Evolutionary conservation across 2,888 invertebrate genomes (phyloP).

Genomic region (Girardia tigrina): DNA sequence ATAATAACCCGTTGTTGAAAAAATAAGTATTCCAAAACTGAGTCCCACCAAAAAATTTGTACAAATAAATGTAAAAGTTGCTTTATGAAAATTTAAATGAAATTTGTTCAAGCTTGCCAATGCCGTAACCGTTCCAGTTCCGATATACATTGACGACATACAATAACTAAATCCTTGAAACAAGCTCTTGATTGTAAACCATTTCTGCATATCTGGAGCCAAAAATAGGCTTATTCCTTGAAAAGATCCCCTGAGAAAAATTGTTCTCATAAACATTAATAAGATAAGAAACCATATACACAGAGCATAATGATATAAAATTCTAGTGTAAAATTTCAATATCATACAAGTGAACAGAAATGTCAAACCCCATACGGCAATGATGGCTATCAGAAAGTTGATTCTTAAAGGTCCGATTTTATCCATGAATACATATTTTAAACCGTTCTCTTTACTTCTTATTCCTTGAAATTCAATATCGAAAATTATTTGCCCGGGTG

Average conservation of each 20-base stretch:
- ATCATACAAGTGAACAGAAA: not conserved
- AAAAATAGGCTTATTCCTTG: not conserved
- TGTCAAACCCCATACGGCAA: not conserved
- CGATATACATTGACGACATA: not conserved
- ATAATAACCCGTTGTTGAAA: not conserved
- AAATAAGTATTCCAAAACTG: not conserved
- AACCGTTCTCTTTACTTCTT: not conserved
- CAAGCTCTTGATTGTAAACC: not conserved
- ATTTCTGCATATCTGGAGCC: not conserved
- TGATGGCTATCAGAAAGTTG: not conserved
- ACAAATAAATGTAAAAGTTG: not conserved
- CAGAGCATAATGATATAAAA: not conserved
- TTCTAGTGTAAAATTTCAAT: not conserved
- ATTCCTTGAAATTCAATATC: not conserved
- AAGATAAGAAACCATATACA: not conserved
- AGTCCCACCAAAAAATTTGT: not conserved
- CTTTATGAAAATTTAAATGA: not conserved
- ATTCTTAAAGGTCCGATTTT: not conserved
- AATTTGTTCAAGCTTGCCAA: constrained; percentile 5
- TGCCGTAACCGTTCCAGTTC: not conserved
- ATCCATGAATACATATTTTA: not conserved
- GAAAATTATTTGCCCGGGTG: not conserved
- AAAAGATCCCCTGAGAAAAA: not conserved
- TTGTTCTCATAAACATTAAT: not conserved
- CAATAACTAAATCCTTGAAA: not conserved